A percentile compares a stretch with the other conserved stretches of the same genome.
phyloP scores from a whole-genome alignment of 92 coral and sea anemone genomes.

The Palythoa grandis region DNA sequence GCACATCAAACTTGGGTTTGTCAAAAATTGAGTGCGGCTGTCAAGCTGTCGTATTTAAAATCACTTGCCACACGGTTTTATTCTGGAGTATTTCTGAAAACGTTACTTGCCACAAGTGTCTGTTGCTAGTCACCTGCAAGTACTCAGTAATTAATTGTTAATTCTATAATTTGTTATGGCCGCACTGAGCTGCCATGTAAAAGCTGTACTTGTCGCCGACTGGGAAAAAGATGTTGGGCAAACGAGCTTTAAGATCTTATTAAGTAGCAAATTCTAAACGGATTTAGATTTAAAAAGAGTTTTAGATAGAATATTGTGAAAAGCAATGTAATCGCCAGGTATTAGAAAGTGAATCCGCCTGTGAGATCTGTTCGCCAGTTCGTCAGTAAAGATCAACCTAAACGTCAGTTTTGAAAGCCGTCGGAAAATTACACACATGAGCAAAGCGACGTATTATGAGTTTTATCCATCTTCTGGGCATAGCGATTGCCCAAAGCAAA shows the following conservation, averaged over 20 bases:
- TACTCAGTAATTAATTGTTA: conserved; percentile 14
- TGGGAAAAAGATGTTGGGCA: not conserved
- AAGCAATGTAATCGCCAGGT: not conserved
- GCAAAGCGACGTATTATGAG: conserved; percentile 62
- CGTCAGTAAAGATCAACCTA: not conserved
- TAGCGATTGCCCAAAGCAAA: conserved; percentile 77
- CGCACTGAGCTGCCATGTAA: conserved; percentile 33
- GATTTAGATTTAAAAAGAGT: not conserved
- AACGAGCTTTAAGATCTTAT: not conserved
- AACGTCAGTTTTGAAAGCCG: not conserved
- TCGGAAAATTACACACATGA: conserved; percentile 54
- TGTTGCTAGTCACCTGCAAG: conserved; percentile 39
- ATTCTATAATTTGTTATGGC: conserved; percentile 12
- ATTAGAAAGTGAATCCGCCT: not conserved
- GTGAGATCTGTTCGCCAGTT: not conserved
- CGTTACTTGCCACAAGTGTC: conserved; percentile 38
- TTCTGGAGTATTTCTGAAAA: not conserved
- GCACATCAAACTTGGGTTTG: not conserved
- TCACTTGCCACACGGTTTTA: not conserved
- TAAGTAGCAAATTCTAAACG: not conserved
- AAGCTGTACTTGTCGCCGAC: not conserved
- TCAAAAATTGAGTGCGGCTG: not conserved
- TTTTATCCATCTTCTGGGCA: conserved; percentile 78
- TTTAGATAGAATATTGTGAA: no score
- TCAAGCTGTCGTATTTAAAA: not conserved